Conservation (phyloP, 2,113 vertebrate species). For the Natator depressus region DNA sequence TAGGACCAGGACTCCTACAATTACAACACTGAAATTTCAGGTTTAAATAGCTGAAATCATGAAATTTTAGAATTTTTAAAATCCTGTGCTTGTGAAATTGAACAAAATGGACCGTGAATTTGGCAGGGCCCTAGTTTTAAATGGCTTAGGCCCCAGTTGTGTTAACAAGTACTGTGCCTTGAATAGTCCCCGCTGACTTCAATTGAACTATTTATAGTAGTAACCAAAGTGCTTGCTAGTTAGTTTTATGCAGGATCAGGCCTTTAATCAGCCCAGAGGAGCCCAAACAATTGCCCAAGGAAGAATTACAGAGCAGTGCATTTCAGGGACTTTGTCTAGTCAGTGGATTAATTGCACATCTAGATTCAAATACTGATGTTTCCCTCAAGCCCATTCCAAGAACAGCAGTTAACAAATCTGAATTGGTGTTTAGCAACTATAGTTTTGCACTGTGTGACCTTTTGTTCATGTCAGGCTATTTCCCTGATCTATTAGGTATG, state of each 20-base stretch:
- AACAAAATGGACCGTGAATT: too few species aligned
- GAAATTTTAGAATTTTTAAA: too few species aligned
- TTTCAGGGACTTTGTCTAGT: background rate
- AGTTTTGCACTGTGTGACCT: background rate
- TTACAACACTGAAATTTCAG: too few species aligned
- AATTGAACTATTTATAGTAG: background rate
- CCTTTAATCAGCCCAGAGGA: background rate
- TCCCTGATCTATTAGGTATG: background rate
- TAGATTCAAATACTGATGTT: background rate
- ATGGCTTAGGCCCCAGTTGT: background rate
- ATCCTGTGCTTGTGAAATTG: too few species aligned
- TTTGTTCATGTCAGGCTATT: background rate
- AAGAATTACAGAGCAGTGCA: background rate
- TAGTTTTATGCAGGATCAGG: background rate
- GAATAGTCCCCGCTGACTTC: background rate
- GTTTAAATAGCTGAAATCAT: too few species aligned
- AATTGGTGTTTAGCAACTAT: background rate
- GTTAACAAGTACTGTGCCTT: fast-evolving
- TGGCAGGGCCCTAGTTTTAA: background rate
- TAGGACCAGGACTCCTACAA: too few species aligned
- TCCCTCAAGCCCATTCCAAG: background rate
- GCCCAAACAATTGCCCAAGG: background rate
- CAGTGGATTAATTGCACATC: background rate
- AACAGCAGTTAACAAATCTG: background rate
- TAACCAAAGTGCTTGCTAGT: background rate